Evolutionary conservation across 2,113 vertebrate species (phyloP).

Genomic region (Pelmatolapia mariae): DNA sequence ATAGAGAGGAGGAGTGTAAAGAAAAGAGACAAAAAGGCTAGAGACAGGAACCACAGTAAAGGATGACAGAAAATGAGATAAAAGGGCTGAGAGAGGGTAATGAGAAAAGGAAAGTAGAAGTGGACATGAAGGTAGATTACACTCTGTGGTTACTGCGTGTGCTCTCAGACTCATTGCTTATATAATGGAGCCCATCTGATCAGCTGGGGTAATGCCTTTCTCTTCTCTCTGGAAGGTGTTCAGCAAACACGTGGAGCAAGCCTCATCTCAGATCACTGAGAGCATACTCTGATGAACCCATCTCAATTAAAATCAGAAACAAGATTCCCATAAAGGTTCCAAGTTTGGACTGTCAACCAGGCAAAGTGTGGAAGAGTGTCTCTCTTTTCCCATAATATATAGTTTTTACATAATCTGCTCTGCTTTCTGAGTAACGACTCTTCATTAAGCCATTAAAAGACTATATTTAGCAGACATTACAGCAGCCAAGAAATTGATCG

Average conservation of each 20-base stretch:
- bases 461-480: constrained; percentile 21
- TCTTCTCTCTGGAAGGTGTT: not conserved
- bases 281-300: not conserved
- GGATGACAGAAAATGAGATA: not conserved
- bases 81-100: not conserved
- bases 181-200: constrained; percentile 15
- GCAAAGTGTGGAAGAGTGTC: not conserved
- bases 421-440: not conserved
- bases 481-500: constrained; percentile 23
- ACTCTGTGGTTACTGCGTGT: not conserved
- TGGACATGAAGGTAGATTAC: not conserved
- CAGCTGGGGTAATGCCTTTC: not conserved
- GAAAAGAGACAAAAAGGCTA: not conserved
- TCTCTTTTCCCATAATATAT: not conserved
- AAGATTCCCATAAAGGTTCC: not conserved
- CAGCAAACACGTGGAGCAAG: not conserved
- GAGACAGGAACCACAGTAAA: not conserved
- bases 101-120: not conserved
- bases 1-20: not conserved
- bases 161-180: not conserved
- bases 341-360: not conserved
- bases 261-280: not conserved
- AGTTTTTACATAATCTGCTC: not conserved
- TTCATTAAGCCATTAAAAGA: constrained; percentile 3
- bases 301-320: not conserved